Conservation (phyloP, 2,797 vertebrate species). For the Heterohyrax brucei region DNA sequence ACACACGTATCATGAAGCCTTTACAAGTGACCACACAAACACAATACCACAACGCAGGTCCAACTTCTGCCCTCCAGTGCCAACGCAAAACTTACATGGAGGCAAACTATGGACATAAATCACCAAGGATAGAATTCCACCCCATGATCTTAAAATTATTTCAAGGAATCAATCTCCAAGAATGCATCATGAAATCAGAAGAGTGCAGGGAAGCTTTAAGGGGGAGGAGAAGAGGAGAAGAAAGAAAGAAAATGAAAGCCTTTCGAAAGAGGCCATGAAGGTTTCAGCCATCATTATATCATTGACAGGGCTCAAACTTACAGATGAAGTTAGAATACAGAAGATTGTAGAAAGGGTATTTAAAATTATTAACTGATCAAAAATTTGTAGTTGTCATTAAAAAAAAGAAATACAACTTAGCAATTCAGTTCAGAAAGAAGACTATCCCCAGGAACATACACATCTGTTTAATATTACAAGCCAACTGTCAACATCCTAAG, state of each 20-base stretch:
- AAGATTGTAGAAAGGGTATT: conserved; percentile 86
- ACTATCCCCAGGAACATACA: conserved; percentile 92
- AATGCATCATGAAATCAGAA: conserved; percentile 85
- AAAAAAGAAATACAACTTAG: conserved; percentile 85
- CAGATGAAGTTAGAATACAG: conserved; percentile 85
- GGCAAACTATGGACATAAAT: conserved; percentile 81
- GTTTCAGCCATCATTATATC: conserved; percentile 63
- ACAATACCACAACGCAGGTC: conserved; percentile 80
- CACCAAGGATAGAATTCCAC: conserved; percentile 83
- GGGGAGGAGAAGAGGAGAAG: neutral
- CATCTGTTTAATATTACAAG: conserved; percentile 98
- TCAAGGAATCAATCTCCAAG: conserved; percentile 84
- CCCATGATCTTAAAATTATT: conserved; percentile 85
- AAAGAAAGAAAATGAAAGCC: conserved; percentile 75
- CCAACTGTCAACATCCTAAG: conserved; percentile 98
- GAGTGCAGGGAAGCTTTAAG: conserved; percentile 65
- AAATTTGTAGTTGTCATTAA: conserved; percentile 93
- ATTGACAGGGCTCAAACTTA: conserved; percentile 49
- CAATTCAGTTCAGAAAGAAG: conserved; percentile 91
- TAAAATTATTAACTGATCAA: conserved; percentile 91
- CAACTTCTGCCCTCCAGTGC: conserved; percentile 67
- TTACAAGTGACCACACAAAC: conserved; percentile 86
- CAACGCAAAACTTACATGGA: conserved; percentile 67
- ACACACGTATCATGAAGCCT: conserved; percentile 57
- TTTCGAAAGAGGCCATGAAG: conserved; percentile 70